phyloP scores from a whole-genome alignment of 2,797 vertebrate species.

The Astyanax mexicanus region DNA sequence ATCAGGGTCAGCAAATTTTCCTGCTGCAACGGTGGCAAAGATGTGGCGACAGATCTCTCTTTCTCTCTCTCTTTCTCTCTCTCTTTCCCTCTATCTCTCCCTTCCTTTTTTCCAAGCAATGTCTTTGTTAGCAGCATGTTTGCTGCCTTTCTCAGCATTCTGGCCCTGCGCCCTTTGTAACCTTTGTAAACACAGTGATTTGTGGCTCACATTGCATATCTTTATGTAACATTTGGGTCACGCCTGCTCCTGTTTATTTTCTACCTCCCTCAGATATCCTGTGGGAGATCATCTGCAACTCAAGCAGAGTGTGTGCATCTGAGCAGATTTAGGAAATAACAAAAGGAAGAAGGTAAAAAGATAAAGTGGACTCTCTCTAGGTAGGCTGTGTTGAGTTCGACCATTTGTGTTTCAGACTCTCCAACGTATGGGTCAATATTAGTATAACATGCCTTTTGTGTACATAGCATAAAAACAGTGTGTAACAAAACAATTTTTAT shows the following conservation, averaged over 20 bases:
- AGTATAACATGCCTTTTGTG: too few species aligned
- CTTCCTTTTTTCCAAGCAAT: neutral
- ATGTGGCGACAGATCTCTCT: conserved; percentile 31
- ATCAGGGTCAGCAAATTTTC: conserved; percentile 56
- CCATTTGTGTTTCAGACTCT: neutral
- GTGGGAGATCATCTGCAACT: conserved; percentile 51
- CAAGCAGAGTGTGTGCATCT: conserved; percentile 42
- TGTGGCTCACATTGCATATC: conserved; percentile 47
- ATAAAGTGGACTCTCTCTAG: conserved; percentile 22
- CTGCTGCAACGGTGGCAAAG: conserved; percentile 41
- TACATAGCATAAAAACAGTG: too few species aligned
- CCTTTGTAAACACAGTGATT: conserved; percentile 52
- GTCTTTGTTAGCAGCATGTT: conserved; percentile 16
- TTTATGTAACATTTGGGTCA: conserved; percentile 59
- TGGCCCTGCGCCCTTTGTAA: conserved; percentile 43
- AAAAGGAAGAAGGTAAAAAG: conserved; percentile 24
- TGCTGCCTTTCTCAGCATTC: conserved; percentile 15
- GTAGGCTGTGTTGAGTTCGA: neutral
- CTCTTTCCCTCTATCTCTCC: neutral
- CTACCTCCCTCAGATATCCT: conserved; percentile 55
- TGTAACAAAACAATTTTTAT: too few species aligned
- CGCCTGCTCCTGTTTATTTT: conserved; percentile 55
- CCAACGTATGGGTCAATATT: too few species aligned
- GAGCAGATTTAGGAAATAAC: conserved; percentile 39
- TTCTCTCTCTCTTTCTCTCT: neutral